A percentile compares a stretch with the other conserved stretches of the same genome.
Evolutionary conservation across 2,113 vertebrate species (phyloP).

Genomic region (Bettongia penicillata): DNA sequence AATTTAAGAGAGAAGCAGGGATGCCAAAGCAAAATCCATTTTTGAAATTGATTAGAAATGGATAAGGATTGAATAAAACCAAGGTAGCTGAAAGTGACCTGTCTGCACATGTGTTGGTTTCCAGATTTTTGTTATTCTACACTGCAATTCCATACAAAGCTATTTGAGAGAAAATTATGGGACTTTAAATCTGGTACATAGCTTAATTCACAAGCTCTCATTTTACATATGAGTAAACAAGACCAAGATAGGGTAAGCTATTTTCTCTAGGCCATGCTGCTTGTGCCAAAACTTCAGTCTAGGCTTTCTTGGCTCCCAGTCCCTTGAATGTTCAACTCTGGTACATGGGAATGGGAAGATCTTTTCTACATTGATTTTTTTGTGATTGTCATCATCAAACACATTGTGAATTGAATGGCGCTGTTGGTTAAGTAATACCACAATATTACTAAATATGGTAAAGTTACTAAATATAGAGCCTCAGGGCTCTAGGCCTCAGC

Average conservation of each 20-base stretch:
- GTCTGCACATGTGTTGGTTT: conserved; percentile 14
- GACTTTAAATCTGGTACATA: conserved; percentile 20
- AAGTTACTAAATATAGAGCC: not conserved
- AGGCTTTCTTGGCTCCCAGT: not conserved
- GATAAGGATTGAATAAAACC: not conserved
- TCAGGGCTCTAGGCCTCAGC: not conserved
- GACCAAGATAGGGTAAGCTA: not conserved
- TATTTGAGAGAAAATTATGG: conserved; percentile 10
- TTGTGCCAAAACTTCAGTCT: not conserved
- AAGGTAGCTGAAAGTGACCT: not conserved
- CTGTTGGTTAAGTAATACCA: not conserved
- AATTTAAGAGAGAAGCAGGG: not conserved
- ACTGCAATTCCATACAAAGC: conserved; percentile 9
- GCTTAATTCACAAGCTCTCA: conserved; percentile 1
- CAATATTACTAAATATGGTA: not conserved
- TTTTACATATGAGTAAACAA: not conserved
- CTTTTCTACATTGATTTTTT: not conserved
- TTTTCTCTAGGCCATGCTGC: not conserved
- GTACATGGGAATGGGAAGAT: not conserved
- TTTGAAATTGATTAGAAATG: not conserved
- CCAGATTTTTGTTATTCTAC: not conserved
- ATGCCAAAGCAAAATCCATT: not conserved
- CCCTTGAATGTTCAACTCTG: not conserved
- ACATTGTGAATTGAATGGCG: not conserved
- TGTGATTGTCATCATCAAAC: not conserved